Conservation (phyloP, 2,797 vertebrate genomes). For the Knipowitschia caucasica region DNA sequence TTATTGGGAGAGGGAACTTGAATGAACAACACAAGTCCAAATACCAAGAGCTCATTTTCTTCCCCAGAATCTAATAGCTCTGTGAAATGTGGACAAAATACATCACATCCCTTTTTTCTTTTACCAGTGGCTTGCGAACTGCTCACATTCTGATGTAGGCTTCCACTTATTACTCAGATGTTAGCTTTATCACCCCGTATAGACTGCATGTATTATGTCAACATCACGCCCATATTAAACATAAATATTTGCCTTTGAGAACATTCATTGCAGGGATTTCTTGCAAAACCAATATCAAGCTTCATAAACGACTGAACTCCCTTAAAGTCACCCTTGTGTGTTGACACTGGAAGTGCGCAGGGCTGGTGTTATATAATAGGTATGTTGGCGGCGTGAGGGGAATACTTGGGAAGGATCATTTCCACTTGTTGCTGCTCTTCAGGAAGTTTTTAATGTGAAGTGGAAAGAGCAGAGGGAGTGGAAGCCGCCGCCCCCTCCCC, state of each 20-base stretch:
- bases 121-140: too few species aligned
- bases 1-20: too few species aligned
- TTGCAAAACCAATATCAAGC: slow-evolving; percentile 12
- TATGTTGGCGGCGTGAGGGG: neutral
- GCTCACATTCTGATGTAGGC: too few species aligned
- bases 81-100: too few species aligned
- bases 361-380: slow-evolving; percentile 16
- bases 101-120: too few species aligned
- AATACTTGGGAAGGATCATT: slow-evolving; percentile 56
- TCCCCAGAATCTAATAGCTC: too few species aligned
- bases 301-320: slow-evolving; percentile 2
- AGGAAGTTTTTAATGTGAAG: slow-evolving; percentile 57
- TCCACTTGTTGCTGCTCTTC: slow-evolving; percentile 50
- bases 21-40: too few species aligned
- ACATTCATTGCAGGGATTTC: neutral
- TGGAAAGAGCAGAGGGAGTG: slow-evolving; percentile 31
- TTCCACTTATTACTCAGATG: too few species aligned
- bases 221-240: neutral
- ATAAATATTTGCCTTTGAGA: slow-evolving; percentile 15
- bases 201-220: neutral
- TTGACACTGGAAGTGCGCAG: slow-evolving; percentile 6
- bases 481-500: slow-evolving; percentile 34
- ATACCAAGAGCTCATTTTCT: too few species aligned
- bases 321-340: slow-evolving; percentile 3
- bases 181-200: neutral